These are phyloP conservation scores for Matsumurasca onukii DNA, from an alignment of 1,140 invertebrate species.

Conservation along the genomic window DNA sequence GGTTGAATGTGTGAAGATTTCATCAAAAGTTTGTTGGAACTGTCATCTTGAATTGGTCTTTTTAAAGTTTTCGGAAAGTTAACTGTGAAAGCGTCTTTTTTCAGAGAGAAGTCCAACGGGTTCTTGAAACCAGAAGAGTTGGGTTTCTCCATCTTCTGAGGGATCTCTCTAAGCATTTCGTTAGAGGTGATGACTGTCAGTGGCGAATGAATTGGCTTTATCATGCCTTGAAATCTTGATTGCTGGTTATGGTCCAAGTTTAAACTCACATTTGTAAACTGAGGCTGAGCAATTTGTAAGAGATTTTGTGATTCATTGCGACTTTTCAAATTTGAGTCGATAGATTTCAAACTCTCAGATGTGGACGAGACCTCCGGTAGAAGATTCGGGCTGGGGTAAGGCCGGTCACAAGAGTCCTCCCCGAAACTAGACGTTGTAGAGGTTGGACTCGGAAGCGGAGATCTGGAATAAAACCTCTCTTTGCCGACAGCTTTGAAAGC, in stretches of 20 bases:
- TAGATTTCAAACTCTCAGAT: neutral
- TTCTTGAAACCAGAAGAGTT: constrained; percentile 16
- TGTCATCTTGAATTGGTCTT: constrained; percentile 5
- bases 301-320: neutral
- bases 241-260: too few species aligned
- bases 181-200: constrained; percentile 32
- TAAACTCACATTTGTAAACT: neutral
- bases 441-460: constrained; percentile 16
- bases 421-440: constrained; percentile 27
- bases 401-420: neutral
- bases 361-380: constrained; percentile 39
- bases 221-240: neutral
- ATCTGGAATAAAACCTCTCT: neutral
- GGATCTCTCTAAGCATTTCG: neutral
- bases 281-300: neutral
- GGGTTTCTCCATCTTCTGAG: neutral
- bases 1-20: neutral
- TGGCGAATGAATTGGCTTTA: constrained; percentile 21
- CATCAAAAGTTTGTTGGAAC: neutral
- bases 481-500: constrained; percentile 37
- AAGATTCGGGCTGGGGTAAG: constrained; percentile 17
- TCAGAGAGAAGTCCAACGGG: constrained; percentile 37
- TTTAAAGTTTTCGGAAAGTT: neutral
- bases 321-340: neutral
- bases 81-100: constrained; percentile 4